These are phyloP conservation scores for Catostylus mosaicus DNA, from an alignment of 30 jellyfish, hydroid and myxozoan genomes.

Conservation along the genomic window DNA sequence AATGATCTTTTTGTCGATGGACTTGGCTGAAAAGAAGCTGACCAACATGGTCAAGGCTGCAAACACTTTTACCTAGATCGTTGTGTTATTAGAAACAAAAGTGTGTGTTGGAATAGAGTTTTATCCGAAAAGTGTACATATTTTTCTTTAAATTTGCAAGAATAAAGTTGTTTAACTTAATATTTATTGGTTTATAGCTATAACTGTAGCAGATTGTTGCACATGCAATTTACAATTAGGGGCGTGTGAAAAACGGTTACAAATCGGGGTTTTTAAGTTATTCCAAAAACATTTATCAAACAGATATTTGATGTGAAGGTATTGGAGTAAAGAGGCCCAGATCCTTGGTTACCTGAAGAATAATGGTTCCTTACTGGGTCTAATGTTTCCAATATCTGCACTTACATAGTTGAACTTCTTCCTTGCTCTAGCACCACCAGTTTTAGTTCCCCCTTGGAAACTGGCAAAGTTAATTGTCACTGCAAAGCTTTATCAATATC, in stretches of 20 bases:
- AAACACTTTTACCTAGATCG: too few relatives aligned
- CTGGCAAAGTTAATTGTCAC: neutral
- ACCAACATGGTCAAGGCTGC: constrained; percentile 83
- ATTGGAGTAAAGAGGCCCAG: neutral
- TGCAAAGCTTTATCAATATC: too few relatives aligned
- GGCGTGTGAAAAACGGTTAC: too few relatives aligned
- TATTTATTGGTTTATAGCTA: too few relatives aligned
- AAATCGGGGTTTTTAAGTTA: neutral
- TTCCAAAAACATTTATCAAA: neutral
- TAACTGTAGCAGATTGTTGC: too few relatives aligned
- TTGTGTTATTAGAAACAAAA: too few relatives aligned
- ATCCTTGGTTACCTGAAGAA: neutral
- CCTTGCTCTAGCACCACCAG: neutral
- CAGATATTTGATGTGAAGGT: neutral
- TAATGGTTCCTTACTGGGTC: neutral
- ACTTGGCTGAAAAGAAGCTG: constrained; percentile 63
- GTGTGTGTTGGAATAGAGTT: too few relatives aligned
- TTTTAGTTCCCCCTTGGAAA: too few relatives aligned
- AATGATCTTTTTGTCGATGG: constrained; percentile 61
- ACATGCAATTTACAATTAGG: too few relatives aligned
- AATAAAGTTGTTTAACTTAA: too few relatives aligned
- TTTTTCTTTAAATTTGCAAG: too few relatives aligned
- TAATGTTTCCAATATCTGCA: neutral
- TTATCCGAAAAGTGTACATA: too few relatives aligned
- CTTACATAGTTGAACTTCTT: neutral